A percentile compares a stretch with the other conserved stretches of the same genome.
Evolutionary conservation across 1,140 invertebrate species (phyloP).

Genomic region (Camponotus vicinus): DNA sequence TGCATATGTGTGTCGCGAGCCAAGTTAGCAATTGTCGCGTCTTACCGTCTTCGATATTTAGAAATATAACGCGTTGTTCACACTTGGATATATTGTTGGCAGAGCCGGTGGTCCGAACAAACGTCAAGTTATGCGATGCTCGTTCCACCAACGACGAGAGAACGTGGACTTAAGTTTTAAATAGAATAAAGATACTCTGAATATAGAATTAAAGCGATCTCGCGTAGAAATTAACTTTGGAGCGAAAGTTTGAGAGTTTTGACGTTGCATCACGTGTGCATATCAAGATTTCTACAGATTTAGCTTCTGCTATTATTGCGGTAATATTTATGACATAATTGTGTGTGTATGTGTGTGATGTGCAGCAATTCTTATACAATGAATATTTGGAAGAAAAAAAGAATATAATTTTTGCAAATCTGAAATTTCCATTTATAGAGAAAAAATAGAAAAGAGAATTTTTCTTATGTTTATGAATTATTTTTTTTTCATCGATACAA

Average conservation of each 20-base stretch:
- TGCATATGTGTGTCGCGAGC: neutral
- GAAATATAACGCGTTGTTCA: conserved; percentile 54
- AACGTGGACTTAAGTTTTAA: conserved; percentile 31
- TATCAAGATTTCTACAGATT: neutral
- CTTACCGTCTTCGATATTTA: conserved; percentile 47
- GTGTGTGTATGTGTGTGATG: neutral
- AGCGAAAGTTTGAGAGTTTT: neutral
- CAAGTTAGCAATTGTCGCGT: conserved; percentile 43
- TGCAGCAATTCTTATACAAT: neutral
- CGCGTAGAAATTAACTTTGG: neutral
- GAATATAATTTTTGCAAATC: neutral
- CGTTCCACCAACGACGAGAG: neutral
- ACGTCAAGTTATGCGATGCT: conserved; percentile 3
- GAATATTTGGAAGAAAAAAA: neutral
- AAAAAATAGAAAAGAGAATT: neutral
- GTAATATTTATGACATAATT: conserved; percentile 27
- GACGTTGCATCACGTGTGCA: neutral
- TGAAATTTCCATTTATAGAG: neutral
- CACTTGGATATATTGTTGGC: conserved; percentile 56
- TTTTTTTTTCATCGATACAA: neutral
- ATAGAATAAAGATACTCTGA: conserved; percentile 35
- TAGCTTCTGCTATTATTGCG: neutral
- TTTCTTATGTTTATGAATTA: neutral
- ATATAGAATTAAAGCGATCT: conserved; percentile 33
- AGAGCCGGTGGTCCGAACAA: conserved; percentile 25